A percentile compares a stretch with the other conserved stretches of the same genome.
Evolutionary conservation across 2,888 invertebrate genomes (phyloP).

Genomic region (Macrophya alboannulata): DNA sequence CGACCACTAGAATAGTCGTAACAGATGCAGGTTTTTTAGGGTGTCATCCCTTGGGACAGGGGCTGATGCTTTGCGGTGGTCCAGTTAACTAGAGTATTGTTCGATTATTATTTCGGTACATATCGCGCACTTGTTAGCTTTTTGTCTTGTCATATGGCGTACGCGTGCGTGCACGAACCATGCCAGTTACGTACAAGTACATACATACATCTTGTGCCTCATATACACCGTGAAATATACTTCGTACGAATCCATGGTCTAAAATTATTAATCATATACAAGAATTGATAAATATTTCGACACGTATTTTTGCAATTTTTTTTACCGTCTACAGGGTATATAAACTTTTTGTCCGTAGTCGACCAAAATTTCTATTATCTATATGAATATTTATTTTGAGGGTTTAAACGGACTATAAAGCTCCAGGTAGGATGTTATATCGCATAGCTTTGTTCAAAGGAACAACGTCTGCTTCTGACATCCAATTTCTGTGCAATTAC

Average conservation of each 20-base stretch:
- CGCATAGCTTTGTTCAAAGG: not conserved
- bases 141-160: constrained; percentile 64
- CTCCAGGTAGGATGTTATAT: not conserved
- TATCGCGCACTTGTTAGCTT: constrained; percentile 80
- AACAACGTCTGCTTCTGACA: not conserved
- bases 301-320: not conserved
- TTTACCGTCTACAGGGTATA: not conserved
- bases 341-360: too few relatives aligned
- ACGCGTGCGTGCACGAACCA: constrained; percentile 18
- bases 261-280: not conserved
- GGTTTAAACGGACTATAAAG: not conserved
- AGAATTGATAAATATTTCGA: not conserved
- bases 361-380: not conserved
- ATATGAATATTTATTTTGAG: not conserved
- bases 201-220: not conserved
- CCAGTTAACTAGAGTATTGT: constrained; percentile 79
- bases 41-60: constrained; percentile 71
- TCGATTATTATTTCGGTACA: constrained; percentile 80
- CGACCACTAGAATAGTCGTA: constrained; percentile 60
- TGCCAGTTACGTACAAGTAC: not conserved
- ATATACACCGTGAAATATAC: not conserved
- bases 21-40: constrained; percentile 73
- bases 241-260: not conserved
- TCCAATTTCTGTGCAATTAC: constrained; percentile 29
- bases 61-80: constrained; percentile 69